Evolutionary conservation across 2,888 invertebrate genomes (phyloP).

Genomic region (Heteromurus nitidus): DNA sequence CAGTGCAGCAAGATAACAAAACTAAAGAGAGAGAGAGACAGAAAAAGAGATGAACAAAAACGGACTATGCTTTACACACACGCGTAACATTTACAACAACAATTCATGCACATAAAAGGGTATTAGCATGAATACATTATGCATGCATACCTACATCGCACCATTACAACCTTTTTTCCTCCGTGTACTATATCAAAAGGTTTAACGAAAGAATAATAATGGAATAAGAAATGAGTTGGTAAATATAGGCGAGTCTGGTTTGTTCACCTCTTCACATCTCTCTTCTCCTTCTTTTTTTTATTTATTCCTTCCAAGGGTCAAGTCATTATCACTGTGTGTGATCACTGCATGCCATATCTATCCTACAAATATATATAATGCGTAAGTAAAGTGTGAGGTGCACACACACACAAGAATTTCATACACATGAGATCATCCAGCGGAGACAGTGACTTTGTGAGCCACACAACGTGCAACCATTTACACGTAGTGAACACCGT

Average conservation of each 20-base stretch:
- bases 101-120: slow-evolving; percentile 35
- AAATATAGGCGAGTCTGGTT: slow-evolving; percentile 71
- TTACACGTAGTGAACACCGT: slow-evolving; percentile 25
- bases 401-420: neutral
- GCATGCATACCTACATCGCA: slow-evolving; percentile 11
- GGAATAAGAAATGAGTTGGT: slow-evolving; percentile 47
- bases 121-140: slow-evolving; percentile 34
- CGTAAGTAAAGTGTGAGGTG: neutral
- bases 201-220: slow-evolving; percentile 6
- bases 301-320: slow-evolving; percentile 21
- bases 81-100: neutral
- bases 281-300: slow-evolving; percentile 19
- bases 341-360: slow-evolving; percentile 5
- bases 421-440: neutral
- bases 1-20: slow-evolving; percentile 12
- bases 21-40: too few relatives aligned
- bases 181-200: slow-evolving; percentile 31
- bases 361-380: too few relatives aligned
- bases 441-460: slow-evolving; percentile 14
- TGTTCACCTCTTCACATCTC: slow-evolving; percentile 62
- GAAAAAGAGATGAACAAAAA: too few relatives aligned
- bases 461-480: slow-evolving; percentile 22
- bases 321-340: slow-evolving; percentile 20
- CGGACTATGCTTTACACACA: neutral
- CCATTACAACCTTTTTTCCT: too few relatives aligned